Evolutionary conservation across 1,140 invertebrate genomes (phyloP), one percentile per base, ranked within the genome.

Genomic region (Matsumurasca onukii): DNA sequence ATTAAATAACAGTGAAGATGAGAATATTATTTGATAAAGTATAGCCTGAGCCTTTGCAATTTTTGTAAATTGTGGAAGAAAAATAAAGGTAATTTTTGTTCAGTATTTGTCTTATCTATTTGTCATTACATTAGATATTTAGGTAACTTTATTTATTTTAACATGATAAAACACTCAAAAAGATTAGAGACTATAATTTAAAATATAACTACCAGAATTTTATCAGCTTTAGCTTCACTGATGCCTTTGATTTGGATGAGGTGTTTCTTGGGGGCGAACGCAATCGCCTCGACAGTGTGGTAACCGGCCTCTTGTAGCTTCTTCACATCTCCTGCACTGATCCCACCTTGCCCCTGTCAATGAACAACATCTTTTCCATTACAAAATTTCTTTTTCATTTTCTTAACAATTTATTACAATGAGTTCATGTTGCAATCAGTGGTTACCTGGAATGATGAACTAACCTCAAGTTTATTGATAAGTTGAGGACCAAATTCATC

Each of bases 161-260:
- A n/a, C n/a, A n/a, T n/a, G n/a, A n/a, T n/a, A n/a, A n/a, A n/a
- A n/a, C n/a, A n/a, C n/a, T n/a, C n/a, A n/a, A n/a, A n/a, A n/a
- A n/a, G n/a, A n/a, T n/a, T n/a, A n/a, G n/a, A n/a, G n/a, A n/a
- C n/a, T n/a, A n/a, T n/a, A 39, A 39, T 17, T 9, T 17, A 39
- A 39, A 39, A 39, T 39, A 9, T 39, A 39, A 5, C 17, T 80
- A 88, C 86, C 65, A 97, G 75, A 70, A 99, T 91, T 84, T 98
- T 98, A 72, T 99, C 98, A 27, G 95, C 97, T 81, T 99, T 99
- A 13, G 90, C 90, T 78, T 99, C 98, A 68, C 94, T 97, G 61
- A 99, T 96, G 1, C 98, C 98, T 83, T 98, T 98, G 22, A 99
- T 95, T 5, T 86, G 79, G 12, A 97, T 78, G 0, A 99, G 79